These are phyloP conservation scores for Oncopodura yosiiana DNA, from an alignment of 1,140 invertebrate species.

Conservation along the genomic window DNA sequence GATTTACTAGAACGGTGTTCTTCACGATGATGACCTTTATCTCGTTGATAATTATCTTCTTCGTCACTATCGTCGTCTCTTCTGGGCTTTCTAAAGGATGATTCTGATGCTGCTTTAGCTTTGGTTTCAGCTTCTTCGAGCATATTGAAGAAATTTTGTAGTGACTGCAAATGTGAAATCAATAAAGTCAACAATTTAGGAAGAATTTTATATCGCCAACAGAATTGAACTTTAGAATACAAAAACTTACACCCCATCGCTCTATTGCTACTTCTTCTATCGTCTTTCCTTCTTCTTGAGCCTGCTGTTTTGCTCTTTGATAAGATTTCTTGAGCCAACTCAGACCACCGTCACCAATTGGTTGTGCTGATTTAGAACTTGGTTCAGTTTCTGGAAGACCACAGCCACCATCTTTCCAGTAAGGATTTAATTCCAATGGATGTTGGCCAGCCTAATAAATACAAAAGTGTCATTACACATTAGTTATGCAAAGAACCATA, in stretches of 20 bases:
- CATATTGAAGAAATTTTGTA: conserved; percentile 45
- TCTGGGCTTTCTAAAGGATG: background rate
- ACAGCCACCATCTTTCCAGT: conserved; percentile 79
- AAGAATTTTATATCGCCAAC: background rate
- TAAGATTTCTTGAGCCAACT: conserved; percentile 51
- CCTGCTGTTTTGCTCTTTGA: conserved; percentile 49
- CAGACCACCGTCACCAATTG: conserved; percentile 43
- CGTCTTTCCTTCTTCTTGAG: conserved; percentile 45
- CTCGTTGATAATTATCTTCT: background rate
- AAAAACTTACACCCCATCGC: conserved; percentile 51
- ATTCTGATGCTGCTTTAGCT: conserved; percentile 12
- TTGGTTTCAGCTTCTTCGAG: conserved; percentile 44
- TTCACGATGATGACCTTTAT: background rate
- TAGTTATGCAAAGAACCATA: background rate
- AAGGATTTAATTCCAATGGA: conserved; percentile 74
- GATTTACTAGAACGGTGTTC: background rate
- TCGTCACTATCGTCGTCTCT: conserved; percentile 15
- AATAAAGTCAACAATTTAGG: background rate
- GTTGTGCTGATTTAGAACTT: conserved; percentile 11
- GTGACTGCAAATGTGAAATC: conserved; percentile 41
- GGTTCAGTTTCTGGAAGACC: conserved; percentile 53
- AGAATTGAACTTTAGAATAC: background rate
- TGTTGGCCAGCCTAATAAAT: conserved; percentile 55
- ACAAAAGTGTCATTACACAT: background rate
- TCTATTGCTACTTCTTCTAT: conserved; percentile 53